Evolutionary conservation across 2,888 invertebrate genomes (phyloP).

Genomic region (Euplexia lucipara): DNA sequence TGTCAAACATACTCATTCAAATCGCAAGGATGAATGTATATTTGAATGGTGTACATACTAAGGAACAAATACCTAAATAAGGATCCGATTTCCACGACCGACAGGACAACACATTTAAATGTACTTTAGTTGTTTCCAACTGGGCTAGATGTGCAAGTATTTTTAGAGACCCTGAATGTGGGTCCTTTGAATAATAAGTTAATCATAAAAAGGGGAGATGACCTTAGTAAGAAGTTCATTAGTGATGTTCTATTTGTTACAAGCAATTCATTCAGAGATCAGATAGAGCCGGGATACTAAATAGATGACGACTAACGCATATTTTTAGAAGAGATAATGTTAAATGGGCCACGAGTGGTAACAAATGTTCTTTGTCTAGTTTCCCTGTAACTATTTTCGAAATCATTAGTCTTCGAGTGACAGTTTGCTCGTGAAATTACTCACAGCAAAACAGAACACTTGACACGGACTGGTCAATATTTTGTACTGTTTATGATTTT

Average conservation of each 20-base stretch:
- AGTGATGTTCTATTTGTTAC: slow-evolving; percentile 3
- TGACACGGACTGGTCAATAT: slow-evolving; percentile 83
- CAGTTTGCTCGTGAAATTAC: slow-evolving; percentile 79
- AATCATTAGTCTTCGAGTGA: slow-evolving; percentile 80
- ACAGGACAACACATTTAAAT: slow-evolving; percentile 46
- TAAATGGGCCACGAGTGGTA: slow-evolving; percentile 70
- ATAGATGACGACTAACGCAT: slow-evolving; percentile 62
- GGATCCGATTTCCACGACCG: slow-evolving; percentile 51
- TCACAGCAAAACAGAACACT: slow-evolving; percentile 81
- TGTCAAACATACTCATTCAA: slow-evolving; percentile 40
- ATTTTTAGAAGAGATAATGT: slow-evolving; percentile 70
- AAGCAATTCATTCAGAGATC: slow-evolving; percentile 39
- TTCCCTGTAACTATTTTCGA: slow-evolving; percentile 80
- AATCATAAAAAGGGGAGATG: not conserved
- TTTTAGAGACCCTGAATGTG: not conserved
- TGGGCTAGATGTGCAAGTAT: slow-evolving; percentile 2
- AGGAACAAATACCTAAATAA: slow-evolving; percentile 45
- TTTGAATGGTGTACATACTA: slow-evolving; percentile 44
- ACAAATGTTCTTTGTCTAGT: slow-evolving; percentile 74
- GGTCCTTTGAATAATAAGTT: not conserved
- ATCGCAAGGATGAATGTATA: slow-evolving; percentile 39
- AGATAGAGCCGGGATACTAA: slow-evolving; percentile 28
- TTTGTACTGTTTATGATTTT: slow-evolving; percentile 84
- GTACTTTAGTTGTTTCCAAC: slow-evolving; percentile 41
- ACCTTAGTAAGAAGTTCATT: not conserved